Evolutionary conservation across 2,888 invertebrate genomes (phyloP).

Genomic region (Euplexia lucipara): DNA sequence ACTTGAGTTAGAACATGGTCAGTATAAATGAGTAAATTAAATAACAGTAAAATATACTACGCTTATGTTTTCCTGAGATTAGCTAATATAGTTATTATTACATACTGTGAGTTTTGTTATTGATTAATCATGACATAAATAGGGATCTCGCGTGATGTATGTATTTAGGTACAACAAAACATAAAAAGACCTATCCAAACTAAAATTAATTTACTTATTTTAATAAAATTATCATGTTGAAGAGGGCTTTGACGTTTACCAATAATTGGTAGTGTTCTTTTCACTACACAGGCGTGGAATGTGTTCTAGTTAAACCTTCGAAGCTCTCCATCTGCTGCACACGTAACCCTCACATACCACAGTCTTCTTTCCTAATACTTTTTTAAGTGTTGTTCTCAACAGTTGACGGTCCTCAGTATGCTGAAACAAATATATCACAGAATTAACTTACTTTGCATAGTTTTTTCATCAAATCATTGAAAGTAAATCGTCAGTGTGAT

Average conservation of each 20-base stretch:
- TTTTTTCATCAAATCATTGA: neutral
- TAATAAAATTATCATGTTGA: constrained; percentile 33
- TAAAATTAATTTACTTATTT: constrained; percentile 22
- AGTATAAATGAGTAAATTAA: constrained; percentile 24
- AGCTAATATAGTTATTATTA: constrained; percentile 7
- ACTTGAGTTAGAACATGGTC: constrained; percentile 13
- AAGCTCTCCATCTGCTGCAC: constrained; percentile 11
- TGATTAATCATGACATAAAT: constrained; percentile 12
- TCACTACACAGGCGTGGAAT: constrained; percentile 48
- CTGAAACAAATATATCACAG: constrained; percentile 70
- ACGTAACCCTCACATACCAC: constrained; percentile 28
- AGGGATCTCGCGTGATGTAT: constrained; percentile 5
- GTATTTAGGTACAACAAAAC: constrained; percentile 1
- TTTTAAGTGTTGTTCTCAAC: constrained; percentile 67
- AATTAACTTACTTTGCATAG: neutral
- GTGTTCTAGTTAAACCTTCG: constrained; percentile 34
- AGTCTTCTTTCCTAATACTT: constrained; percentile 57
- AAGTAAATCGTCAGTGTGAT: too few species aligned
- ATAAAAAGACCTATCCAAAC: constrained; percentile 8
- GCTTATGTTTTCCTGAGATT: neutral
- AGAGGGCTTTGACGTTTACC: constrained; percentile 11
- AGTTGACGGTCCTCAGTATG: constrained; percentile 84
- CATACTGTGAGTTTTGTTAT: constrained; percentile 16
- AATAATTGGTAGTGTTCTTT: constrained; percentile 8
- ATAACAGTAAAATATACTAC: neutral